Evolutionary conservation across 2,113 vertebrate genomes (phyloP).

Genomic region (Dromiciops gliroides): DNA sequence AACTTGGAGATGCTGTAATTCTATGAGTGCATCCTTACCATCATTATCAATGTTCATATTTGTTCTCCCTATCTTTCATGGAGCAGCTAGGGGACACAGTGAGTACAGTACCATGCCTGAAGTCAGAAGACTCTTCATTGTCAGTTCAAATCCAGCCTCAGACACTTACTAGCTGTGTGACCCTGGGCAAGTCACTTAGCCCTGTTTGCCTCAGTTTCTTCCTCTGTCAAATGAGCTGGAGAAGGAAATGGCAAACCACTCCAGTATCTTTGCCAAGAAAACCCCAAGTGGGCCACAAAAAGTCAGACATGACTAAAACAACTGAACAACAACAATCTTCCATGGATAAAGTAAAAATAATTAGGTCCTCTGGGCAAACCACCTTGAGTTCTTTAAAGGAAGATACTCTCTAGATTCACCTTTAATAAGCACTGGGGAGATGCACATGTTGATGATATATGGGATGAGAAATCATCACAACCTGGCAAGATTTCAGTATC

Average conservation of each 20-base stretch:
- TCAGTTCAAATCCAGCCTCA: not conserved
- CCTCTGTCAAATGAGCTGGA: not conserved
- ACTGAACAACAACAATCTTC: too few species aligned
- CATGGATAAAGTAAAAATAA: not conserved
- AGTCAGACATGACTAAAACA: too few species aligned
- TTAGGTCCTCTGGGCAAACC: not conserved
- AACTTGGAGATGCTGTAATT: not conserved
- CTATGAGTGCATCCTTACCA: not conserved
- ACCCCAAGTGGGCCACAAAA: too few species aligned
- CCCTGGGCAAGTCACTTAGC: not conserved
- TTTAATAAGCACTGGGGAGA: not conserved
- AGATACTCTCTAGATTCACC: not conserved
- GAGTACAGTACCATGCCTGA: not conserved
- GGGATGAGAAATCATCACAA: not conserved
- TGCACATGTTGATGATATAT: not conserved
- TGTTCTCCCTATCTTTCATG: not conserved
- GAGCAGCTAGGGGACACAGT: not conserved
- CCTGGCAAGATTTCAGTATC: not conserved
- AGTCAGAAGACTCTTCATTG: not conserved
- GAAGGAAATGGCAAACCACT: not conserved
- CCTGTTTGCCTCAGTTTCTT: not conserved
- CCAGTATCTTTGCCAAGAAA: too few species aligned
- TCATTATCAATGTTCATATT: not conserved
- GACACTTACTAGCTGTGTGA: not conserved
- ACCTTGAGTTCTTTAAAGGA: not conserved